Evolutionary conservation across 2,113 vertebrate species (phyloP), one percentile per base, ranked within the genome.

Genomic region (Onychorhynchus coronatus): DNA sequence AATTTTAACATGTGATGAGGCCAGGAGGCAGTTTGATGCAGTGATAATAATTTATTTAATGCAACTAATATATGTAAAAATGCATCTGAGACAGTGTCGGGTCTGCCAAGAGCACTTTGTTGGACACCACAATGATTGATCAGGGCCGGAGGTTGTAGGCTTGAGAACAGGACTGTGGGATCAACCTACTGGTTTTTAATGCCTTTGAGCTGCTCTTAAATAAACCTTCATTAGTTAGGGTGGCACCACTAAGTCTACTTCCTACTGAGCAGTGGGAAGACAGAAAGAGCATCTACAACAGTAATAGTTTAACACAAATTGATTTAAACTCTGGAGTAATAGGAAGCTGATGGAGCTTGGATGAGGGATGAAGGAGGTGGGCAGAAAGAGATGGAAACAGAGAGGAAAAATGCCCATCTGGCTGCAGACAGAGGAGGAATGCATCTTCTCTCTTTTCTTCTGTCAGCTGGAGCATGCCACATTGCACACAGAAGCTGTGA

Each of bases 261-360:
- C 74, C 65, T 78, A 41, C 84, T 70, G 74, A 85, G 52, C 82
- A 70, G 27, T 33, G 44, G 93, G 65, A 94, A 96, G 92, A 61
- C 46, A 87, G 85, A 92, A 96, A 81, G 87, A 81, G 49, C 83
- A 62, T 70, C 58, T 73, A 11, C 50, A 93, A 72, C 44, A 46
- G 47, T 76, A 89, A 91, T 63, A 91, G 87, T 92, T 96, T 88
- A 91, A 96, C 77, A 35, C 68, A 96, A 67, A 94, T 88, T 94
- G 82, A 96, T 91, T 96, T 83, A 91, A 89, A 71, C 80, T 52
- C 80, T 93, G 61, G 59, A 59, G 79, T 73, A 92, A 81, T 44
- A 92, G 88, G 52, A 91, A 86, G 14, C 58, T 91, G 80, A 20
- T 14, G 82, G 75, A 94, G 23, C 33, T 78, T 90, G 73, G 41